Evolutionary conservation across 2,113 vertebrate species (phyloP), one percentile per base, ranked within the genome.

Genomic region (Accipiter cooperii): DNA sequence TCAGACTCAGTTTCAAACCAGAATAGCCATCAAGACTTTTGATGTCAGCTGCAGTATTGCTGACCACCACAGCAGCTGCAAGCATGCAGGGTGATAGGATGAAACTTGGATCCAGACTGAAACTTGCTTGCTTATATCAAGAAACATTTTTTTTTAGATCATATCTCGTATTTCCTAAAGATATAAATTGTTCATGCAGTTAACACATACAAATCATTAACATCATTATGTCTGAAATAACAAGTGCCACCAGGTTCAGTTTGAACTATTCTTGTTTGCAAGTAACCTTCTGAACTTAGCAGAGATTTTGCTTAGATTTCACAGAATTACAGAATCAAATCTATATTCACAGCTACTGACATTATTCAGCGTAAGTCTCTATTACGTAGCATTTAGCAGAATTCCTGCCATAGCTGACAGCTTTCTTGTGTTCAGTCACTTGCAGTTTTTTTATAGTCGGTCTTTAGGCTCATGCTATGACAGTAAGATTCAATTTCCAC

Each of bases 181-280:
- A 16, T 66, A 26, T 2, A n/a, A 75, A 44, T 65, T 73, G 49
- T 46, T 85, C 18, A 9, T 54, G 47, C 36, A 46, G 63, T 31
- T 77, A 73, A 36, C 57, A 61, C n/a, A n/a, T 73, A 36, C 20
- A 74, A 25, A 40, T 63, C 5, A 11, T 93, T 70, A 47, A 68
- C 34, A 68, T 77, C 8, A 13, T 42, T 84, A 22, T 49, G 44
- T 69, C 57, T 80, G 51, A 87, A 86, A 57, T 52, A 73, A 64
- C 4, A 7, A 0, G 0, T 3, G 7, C 28, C 26, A 68, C 49
- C 1, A 1, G 0, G 2, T 54, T 88, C 42, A 34, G 33, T 81
- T 18, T 64, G 42, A 93, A 44, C 34, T 73, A 12, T 42, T 57
- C 66, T 71, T 69, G 49, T 69, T 79, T 54, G 54, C 74, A 79